These are phyloP conservation scores for Lathamus discolor DNA, from an alignment of 2,113 vertebrate species.

Conservation along the genomic window DNA sequence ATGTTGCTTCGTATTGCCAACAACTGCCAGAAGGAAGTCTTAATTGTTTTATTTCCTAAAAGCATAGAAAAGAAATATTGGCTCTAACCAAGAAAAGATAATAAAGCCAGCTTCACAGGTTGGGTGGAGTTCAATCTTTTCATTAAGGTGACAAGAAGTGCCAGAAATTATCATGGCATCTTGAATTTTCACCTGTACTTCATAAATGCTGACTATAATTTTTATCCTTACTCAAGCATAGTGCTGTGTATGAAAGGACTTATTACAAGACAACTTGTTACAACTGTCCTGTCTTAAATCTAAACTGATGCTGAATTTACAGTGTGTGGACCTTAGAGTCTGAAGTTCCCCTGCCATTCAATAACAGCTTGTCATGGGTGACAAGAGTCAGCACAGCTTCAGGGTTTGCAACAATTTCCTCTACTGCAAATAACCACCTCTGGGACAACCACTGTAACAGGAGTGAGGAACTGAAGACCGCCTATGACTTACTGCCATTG, in stretches of 20 bases:
- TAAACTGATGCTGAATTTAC: neutral
- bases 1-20: neutral
- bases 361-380: rapidly evolving
- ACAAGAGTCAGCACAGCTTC: neutral
- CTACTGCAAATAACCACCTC: neutral
- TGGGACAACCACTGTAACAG: neutral
- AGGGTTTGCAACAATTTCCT: neutral
- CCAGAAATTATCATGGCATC: neutral
- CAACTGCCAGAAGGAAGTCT: neutral
- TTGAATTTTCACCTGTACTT: neutral
- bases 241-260: neutral
- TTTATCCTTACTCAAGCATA: neutral
- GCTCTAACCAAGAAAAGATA: neutral
- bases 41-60: neutral
- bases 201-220: neutral
- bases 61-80: neutral
- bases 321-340: neutral
- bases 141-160: neutral
- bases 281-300: neutral
- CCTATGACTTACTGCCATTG: neutral
- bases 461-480: neutral
- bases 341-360: neutral
- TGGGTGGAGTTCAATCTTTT: neutral
- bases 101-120: neutral
- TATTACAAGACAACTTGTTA: neutral